Conservation (phyloP, 2,797 vertebrate species). For the Halcyon leucocephala region DNA sequence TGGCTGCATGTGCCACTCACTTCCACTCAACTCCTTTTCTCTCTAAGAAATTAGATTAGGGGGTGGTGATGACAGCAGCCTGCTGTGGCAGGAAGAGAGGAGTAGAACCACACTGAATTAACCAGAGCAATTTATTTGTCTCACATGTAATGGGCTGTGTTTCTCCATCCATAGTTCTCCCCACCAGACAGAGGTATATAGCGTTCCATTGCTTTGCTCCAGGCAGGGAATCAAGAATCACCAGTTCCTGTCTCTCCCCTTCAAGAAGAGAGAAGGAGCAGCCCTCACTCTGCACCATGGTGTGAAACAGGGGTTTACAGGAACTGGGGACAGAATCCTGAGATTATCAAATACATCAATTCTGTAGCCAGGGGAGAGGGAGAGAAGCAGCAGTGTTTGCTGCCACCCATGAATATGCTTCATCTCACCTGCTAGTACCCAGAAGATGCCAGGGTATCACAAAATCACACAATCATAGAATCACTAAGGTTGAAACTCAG, state of each 20-base stretch:
- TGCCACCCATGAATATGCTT: neutral
- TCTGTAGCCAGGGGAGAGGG: neutral
- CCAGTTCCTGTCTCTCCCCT: neutral
- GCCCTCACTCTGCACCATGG: neutral
- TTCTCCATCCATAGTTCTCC: neutral
- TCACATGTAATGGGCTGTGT: fast-evolving
- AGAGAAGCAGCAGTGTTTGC: neutral
- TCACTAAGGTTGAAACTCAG: no score
- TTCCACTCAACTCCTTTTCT: neutral
- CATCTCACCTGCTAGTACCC: neutral
- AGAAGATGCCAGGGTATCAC: neutral
- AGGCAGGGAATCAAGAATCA: neutral
- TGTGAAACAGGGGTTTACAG: neutral
- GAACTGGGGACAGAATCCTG: neutral
- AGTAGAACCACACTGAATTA: neutral
- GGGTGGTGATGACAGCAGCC: neutral
- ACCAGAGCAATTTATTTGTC: constrained; percentile 7
- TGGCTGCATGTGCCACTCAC: neutral
- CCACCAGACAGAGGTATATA: neutral
- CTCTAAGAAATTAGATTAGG: neutral
- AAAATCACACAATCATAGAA: no score
- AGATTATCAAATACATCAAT: neutral
- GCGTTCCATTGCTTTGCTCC: neutral
- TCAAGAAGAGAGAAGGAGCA: neutral
- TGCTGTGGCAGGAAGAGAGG: neutral